phyloP scores from a whole-genome alignment of 2,888 invertebrate species.

The Drosophila mettleri region DNA sequence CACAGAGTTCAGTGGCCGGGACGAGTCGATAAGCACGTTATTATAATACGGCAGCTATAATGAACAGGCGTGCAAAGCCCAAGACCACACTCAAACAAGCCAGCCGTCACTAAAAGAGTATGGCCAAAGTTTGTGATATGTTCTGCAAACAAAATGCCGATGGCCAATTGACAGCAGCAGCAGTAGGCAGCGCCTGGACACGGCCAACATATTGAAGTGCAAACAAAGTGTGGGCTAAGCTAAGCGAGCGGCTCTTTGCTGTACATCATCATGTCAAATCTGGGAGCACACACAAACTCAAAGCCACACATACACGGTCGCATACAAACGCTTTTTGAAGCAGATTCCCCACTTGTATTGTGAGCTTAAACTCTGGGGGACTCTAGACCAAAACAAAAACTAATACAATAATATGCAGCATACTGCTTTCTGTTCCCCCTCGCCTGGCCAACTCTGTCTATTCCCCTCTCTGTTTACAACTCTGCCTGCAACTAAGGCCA shows the following conservation, averaged over 20 bases:
- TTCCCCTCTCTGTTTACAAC: conserved; percentile 6
- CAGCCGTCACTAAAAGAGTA: conserved; percentile 33
- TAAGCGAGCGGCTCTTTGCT: conserved; percentile 41
- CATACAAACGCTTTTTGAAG: background rate
- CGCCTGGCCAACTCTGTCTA: conserved; percentile 4
- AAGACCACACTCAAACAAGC: conserved; percentile 46
- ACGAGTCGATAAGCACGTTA: conserved; percentile 72
- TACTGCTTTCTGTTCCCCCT: conserved; percentile 51
- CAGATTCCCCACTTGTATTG: conserved; percentile 41
- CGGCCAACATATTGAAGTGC: conserved; percentile 62
- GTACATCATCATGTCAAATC: conserved; percentile 45
- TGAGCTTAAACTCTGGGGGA: conserved; percentile 45
- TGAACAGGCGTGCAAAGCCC: conserved; percentile 63
- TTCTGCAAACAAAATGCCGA: conserved; percentile 77
- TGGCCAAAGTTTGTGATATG: conserved; percentile 74
- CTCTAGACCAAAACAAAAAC: conserved; percentile 52
- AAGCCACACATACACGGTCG: background rate
- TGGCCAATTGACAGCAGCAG: conserved; percentile 69
- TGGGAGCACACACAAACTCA: background rate
- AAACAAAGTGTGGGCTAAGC: conserved; percentile 48
- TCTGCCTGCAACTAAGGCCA: conserved; percentile 7
- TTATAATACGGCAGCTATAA: conserved; percentile 66
- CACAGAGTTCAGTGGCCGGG: conserved; percentile 57
- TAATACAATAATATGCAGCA: conserved; percentile 76
- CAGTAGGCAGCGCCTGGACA: conserved; percentile 34